Evolutionary conservation across 1,140 invertebrate species (phyloP), one percentile per base, ranked within the genome.

Genomic region (Druon quercuslanigerum): DNA sequence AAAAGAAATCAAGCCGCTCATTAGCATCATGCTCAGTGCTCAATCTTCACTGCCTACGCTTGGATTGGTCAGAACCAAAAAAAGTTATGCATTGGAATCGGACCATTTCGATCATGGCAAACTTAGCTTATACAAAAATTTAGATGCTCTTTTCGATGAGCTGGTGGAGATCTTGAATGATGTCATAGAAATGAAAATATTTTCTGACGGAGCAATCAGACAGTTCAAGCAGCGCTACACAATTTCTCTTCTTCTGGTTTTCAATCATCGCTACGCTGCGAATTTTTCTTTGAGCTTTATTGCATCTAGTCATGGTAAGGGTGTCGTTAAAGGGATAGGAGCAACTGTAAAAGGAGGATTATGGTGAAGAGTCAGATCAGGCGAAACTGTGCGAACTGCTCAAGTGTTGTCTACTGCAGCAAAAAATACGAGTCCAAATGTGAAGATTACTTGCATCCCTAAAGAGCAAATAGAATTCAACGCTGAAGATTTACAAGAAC

Each of bases 51-150:
- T 56, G n/a, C 54, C 7, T 8, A 56, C 9, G 54, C 54, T 56
- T 56, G 54, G 54, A 56, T 56, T 56, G 54, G 0, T 56, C n/a
- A 56, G 19, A 56, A 17, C 19, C 54, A 17, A 56, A 17, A 17
- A 56, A 56, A 56, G 54, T 56, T 56, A 56, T 56, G 54, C 54
- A 19, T 56, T 56, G 17, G n/a, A 19, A 19, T 56, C 54, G 9
- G 54, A 56, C 17, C n/a, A 56, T 19, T 56, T 56, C 1, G 19
- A 56, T 6, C 54, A 56, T 19, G 54, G 54, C n/a, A 56, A 56
- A 19, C 3, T 56, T 9, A 56, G 54, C n/a, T n/a, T 56, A 19
- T 56, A 8, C 8, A 56, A 56, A 56, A 17, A 56, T 56, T 56
- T 19, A 56, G 54, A 56, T 3, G n/a, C 17, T 56, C 54, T 56